These are phyloP conservation scores for Echiichthys vipera DNA, from an alignment of 2,797 vertebrate species.

Conservation along the genomic window DNA sequence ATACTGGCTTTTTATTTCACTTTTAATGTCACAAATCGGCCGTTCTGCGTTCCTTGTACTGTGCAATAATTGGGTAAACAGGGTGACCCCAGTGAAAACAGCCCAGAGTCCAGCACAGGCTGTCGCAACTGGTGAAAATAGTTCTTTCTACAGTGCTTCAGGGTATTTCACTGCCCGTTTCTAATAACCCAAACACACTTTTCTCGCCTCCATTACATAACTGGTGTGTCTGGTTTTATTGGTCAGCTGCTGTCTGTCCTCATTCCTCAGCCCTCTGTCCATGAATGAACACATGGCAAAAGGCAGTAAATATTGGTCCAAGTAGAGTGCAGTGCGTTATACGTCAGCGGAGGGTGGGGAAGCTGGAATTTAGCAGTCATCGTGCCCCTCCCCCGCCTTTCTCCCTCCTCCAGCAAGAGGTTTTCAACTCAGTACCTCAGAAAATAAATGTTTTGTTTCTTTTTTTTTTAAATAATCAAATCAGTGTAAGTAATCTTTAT, in stretches of 20 bases:
- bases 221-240: constrained; percentile 41
- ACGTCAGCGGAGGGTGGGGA: constrained; percentile 25
- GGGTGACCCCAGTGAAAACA: constrained; percentile 49
- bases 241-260: constrained; percentile 35
- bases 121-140: constrained; percentile 36
- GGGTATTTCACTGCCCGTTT: constrained; percentile 56
- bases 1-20: neutral
- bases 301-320: constrained; percentile 17
- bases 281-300: constrained; percentile 23
- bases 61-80: constrained; percentile 44
- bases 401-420: constrained; percentile 28
- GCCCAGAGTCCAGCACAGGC: constrained; percentile 32
- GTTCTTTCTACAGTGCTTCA: constrained; percentile 48
- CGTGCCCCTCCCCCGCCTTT: neutral
- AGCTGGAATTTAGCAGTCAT: constrained; percentile 18
- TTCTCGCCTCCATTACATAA: constrained; percentile 7
- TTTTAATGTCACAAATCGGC: neutral
- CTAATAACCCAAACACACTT: constrained; percentile 21
- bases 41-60: neutral
- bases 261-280: constrained; percentile 34
- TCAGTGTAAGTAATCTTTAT: constrained; percentile 18
- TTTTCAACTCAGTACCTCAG: constrained; percentile 45
- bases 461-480: constrained; percentile 4
- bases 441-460: constrained; percentile 7
- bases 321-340: neutral